Conservation (phyloP, 1,140 invertebrate genomes). For the Patella vulgata region DNA sequence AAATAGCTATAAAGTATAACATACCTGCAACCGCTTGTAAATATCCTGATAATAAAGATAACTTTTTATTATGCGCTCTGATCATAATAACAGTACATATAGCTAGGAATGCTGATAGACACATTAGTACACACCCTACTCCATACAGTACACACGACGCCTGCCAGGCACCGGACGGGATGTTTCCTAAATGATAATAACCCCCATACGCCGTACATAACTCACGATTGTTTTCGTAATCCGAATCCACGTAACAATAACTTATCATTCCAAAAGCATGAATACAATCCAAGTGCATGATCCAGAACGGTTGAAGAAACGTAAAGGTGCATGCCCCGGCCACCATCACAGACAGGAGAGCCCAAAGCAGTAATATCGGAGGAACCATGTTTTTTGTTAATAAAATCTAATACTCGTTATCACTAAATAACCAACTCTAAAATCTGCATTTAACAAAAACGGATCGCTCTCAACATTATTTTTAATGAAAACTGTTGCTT, state of each 20-base stretch:
- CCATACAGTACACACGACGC: constrained; percentile 58
- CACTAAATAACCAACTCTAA: too few relatives aligned
- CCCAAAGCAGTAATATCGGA: constrained; percentile 56
- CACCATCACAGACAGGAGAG: constrained; percentile 58
- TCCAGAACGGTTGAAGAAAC: constrained; percentile 61
- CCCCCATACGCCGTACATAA: constrained; percentile 56
- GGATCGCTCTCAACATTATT: too few relatives aligned
- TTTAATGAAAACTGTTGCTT: too few relatives aligned
- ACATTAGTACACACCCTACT: constrained; percentile 54
- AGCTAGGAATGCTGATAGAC: constrained; percentile 45
- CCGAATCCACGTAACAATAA: constrained; percentile 33
- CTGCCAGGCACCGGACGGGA: constrained; percentile 60
- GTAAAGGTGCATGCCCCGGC: constrained; percentile 49
- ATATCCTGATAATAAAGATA: constrained; percentile 54
- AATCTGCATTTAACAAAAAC: too few relatives aligned
- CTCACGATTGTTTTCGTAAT: constrained; percentile 12
- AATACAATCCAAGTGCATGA: constrained; percentile 43
- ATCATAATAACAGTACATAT: constrained; percentile 41
- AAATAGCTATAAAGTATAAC: too few relatives aligned
- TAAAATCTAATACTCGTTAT: too few relatives aligned
- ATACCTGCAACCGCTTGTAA: constrained; percentile 56
- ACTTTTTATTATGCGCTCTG: constrained; percentile 30
- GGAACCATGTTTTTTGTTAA: constrained; percentile 33
- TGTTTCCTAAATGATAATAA: constrained; percentile 42
- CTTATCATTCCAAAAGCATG: constrained; percentile 56